Percentiles rank a stretch among this genome's conserved stretches.
Evolutionary conservation across 2,888 invertebrate genomes (phyloP).

Genomic region (Meandrusa payeni): DNA sequence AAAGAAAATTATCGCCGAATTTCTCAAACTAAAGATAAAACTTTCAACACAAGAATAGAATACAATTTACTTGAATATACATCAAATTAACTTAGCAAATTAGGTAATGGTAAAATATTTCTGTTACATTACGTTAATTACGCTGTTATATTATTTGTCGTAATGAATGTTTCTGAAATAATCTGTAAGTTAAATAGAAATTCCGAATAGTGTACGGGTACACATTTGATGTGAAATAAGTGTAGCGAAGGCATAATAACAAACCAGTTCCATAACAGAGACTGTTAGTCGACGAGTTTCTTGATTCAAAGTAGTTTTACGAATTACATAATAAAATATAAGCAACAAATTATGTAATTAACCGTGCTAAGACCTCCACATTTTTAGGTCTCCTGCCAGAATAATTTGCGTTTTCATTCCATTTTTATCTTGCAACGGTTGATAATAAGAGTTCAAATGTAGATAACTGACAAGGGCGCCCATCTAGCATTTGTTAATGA

Average conservation of each 20-base stretch:
- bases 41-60: too few relatives aligned
- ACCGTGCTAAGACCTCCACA: not conserved
- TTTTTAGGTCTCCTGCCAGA: slow-evolving; percentile 10
- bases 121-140: too few relatives aligned
- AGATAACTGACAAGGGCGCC: slow-evolving; percentile 34
- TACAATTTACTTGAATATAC: too few relatives aligned
- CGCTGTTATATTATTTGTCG: too few relatives aligned
- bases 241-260: not conserved
- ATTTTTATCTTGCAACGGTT: slow-evolving; percentile 34
- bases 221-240: too few relatives aligned
- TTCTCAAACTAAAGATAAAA: too few relatives aligned
- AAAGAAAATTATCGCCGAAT: too few relatives aligned
- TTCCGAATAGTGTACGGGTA: too few relatives aligned
- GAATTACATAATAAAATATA: slow-evolving; percentile 16
- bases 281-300: slow-evolving; percentile 1
- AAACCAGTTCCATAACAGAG: slow-evolving; percentile 16
- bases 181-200: too few relatives aligned
- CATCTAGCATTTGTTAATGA: slow-evolving; percentile 30
- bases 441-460: slow-evolving; percentile 35
- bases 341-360: slow-evolving; percentile 16
- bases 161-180: too few relatives aligned
- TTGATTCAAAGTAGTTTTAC: slow-evolving; percentile 5
- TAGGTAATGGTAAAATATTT: too few relatives aligned
- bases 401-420: slow-evolving; percentile 26
- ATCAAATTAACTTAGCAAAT: too few relatives aligned